Conservation (phyloP, 2,113 vertebrate genomes). For the Pionites leucogaster region DNA sequence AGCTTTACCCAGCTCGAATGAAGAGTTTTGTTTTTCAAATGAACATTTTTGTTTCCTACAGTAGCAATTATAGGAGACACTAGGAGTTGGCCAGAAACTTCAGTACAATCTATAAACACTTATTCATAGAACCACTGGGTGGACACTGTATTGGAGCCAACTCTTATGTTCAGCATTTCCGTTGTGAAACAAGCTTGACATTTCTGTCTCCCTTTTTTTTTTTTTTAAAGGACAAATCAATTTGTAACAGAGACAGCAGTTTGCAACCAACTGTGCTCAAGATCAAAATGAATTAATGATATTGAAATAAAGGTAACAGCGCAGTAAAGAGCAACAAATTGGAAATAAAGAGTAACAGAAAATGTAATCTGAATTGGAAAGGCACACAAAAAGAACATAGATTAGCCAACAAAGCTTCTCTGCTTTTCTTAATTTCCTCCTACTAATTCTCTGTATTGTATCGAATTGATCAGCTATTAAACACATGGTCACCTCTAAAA, state of each 20-base stretch:
- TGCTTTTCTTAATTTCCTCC: not conserved
- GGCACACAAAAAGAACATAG: not conserved
- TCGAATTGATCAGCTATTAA: slow-evolving; percentile 25
- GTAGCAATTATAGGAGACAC: slow-evolving; percentile 84
- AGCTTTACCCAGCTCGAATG: slow-evolving; percentile 60
- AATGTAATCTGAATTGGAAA: not conserved
- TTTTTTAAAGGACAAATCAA: slow-evolving; percentile 51
- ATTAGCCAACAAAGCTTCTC: not conserved
- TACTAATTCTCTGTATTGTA: not conserved
- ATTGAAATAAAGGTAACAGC: slow-evolving; percentile 40
- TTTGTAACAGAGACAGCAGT: slow-evolving; percentile 41
- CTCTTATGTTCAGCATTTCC: slow-evolving; percentile 56
- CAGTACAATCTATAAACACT: slow-evolving; percentile 77
- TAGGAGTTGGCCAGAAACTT: slow-evolving; percentile 76
- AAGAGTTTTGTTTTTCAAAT: slow-evolving; percentile 64
- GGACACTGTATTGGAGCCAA: slow-evolving; percentile 63
- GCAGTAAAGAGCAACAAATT: slow-evolving; percentile 12
- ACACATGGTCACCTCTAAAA: not conserved
- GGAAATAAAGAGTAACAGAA: not conserved
- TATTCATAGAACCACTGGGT: slow-evolving; percentile 75
- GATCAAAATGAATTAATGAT: slow-evolving; percentile 39
- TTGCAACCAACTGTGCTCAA: slow-evolving; percentile 67
- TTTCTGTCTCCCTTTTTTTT: slow-evolving; percentile 35
- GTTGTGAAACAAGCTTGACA: slow-evolving; percentile 68
- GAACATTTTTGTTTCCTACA: slow-evolving; percentile 80